Percentiles rank a stretch among this genome's conserved stretches.
These are phyloP conservation scores for Eutrigla gurnardus DNA, from an alignment of 2,797 vertebrate species.

Conservation along the genomic window DNA sequence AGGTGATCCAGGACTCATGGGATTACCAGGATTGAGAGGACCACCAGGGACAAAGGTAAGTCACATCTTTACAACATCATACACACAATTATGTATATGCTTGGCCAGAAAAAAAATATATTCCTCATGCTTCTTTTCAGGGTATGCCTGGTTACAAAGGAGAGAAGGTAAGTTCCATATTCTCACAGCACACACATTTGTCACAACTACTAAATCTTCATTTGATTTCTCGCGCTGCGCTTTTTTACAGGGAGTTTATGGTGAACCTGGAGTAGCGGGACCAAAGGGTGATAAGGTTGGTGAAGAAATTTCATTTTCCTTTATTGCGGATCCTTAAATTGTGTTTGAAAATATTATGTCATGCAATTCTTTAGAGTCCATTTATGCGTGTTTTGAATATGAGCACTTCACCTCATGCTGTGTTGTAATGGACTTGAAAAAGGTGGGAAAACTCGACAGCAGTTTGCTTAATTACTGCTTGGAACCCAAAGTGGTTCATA, in stretches of 20 bases:
- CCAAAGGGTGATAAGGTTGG: conserved; percentile 86
- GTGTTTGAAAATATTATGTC: not conserved
- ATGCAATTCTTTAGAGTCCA: not conserved
- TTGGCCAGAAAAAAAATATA: not conserved
- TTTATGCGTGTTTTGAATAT: not conserved
- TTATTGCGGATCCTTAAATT: not conserved
- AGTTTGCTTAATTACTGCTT: conserved; percentile 8
- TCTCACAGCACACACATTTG: not conserved
- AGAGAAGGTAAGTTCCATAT: conserved; percentile 66
- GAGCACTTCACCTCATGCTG: not conserved
- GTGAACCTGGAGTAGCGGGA: conserved; percentile 79
- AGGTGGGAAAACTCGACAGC: not conserved
- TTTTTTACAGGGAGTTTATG: conserved; percentile 66
- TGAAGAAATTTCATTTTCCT: conserved; percentile 1
- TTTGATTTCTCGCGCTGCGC: not conserved
- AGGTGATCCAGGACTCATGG: conserved; percentile 87
- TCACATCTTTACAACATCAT: conserved; percentile 8
- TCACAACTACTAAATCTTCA: not conserved
- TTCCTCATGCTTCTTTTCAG: conserved; percentile 48
- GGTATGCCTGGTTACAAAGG: conserved; percentile 80
- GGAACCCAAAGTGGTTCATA: conserved; percentile 3
- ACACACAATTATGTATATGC: not conserved
- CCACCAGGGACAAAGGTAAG: conserved; percentile 91
- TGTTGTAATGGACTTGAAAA: not conserved
- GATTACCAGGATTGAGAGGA: conserved; percentile 92